A percentile compares a stretch with the other conserved stretches of the same genome.
These are phyloP conservation scores for Poeciliopsis turrubarensis DNA, from an alignment of 2,113 vertebrate species.

Conservation along the genomic window DNA sequence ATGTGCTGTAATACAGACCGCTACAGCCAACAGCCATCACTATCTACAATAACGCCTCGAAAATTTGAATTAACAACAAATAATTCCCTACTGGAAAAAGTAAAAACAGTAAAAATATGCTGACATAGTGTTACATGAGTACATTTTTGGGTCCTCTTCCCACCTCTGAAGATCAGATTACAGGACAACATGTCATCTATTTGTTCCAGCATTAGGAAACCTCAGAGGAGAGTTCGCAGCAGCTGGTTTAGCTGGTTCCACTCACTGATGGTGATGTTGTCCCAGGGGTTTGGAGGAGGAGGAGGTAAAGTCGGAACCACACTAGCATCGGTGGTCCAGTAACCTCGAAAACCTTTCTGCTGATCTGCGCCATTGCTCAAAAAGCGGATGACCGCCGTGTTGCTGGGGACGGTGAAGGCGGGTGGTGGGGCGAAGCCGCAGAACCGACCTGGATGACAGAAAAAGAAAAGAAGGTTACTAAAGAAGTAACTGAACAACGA, in stretches of 20 bases:
- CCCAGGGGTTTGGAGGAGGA: conserved; percentile 69
- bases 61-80: no score
- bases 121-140: no score
- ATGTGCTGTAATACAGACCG: no score
- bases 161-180: no score
- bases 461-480: not conserved
- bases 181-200: no score
- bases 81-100: no score
- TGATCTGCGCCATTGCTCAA: conserved; percentile 66
- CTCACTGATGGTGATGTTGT: conserved; percentile 71
- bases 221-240: no score
- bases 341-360: conserved; percentile 78
- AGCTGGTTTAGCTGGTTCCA: not conserved
- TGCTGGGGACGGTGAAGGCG: conserved; percentile 38
- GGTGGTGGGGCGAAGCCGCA: conserved; percentile 71
- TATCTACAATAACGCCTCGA: no score
- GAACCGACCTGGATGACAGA: conserved; percentile 65
- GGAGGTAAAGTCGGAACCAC: conserved; percentile 69
- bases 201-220: not conserved
- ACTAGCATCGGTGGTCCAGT: conserved; percentile 74
- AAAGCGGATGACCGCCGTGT: conserved; percentile 74
- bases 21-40: no score
- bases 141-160: no score
- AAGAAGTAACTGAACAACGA: not conserved
- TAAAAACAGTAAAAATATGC: no score